Conservation (phyloP, 2,113 vertebrate genomes). For the Nothocercus julius region DNA sequence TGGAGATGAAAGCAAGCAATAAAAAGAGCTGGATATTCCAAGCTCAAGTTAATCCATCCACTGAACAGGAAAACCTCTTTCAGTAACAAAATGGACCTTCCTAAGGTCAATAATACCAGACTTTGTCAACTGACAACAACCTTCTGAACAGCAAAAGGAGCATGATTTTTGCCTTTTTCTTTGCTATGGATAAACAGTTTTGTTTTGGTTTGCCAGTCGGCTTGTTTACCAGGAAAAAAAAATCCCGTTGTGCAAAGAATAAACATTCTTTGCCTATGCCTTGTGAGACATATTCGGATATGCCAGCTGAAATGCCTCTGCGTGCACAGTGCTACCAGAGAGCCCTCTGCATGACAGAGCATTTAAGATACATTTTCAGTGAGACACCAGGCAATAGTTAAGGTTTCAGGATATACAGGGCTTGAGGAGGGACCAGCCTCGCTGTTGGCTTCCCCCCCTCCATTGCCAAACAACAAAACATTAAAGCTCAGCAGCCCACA, state of each 20-base stretch:
- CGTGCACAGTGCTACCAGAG: rapidly evolving
- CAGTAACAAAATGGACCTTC: slow-evolving; percentile 3
- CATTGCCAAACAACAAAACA: slow-evolving; percentile 7
- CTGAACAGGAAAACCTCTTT: slow-evolving; percentile 25
- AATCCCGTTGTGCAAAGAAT: neutral
- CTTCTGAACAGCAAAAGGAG: neutral
- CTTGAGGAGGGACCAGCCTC: neutral
- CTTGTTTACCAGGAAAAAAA: neutral
- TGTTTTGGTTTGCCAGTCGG: neutral
- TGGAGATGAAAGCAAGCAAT: neutral
- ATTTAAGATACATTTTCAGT: neutral
- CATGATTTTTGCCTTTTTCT: slow-evolving; percentile 46
- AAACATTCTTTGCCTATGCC: no score
- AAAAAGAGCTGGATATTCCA: neutral
- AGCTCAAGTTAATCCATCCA: neutral
- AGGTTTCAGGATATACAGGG: neutral
- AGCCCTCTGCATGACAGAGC: neutral
- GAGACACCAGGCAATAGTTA: neutral
- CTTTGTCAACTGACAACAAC: neutral
- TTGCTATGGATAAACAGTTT: neutral
- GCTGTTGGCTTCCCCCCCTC: rapidly evolving
- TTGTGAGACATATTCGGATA: rapidly evolving
- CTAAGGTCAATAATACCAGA: neutral
- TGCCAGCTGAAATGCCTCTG: neutral
- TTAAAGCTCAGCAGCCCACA: neutral